A percentile compares a stretch with the other conserved stretches of the same genome.
These are phyloP conservation scores for Megaceryle torquata DNA, from an alignment of 2,113 vertebrate species.

Conservation along the genomic window DNA sequence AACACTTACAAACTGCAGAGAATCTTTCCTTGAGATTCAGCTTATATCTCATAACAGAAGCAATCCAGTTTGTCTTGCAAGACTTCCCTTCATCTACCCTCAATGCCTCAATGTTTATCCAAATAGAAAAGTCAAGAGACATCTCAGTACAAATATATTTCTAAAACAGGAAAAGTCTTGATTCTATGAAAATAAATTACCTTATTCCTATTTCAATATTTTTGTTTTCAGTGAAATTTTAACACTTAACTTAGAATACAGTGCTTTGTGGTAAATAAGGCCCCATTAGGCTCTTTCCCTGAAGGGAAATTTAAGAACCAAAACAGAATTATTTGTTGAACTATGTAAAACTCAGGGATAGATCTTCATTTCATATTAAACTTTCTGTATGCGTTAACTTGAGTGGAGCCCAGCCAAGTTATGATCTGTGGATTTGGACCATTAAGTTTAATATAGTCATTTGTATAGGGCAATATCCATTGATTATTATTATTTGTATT, in stretches of 20 bases:
- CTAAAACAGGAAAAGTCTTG: neutral
- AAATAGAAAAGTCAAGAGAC: neutral
- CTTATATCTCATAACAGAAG: neutral
- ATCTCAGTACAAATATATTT: neutral
- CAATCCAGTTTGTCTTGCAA: neutral
- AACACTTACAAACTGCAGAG: neutral
- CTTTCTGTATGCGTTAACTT: neutral
- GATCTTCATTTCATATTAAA: neutral
- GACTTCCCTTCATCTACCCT: neutral
- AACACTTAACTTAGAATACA: neutral
- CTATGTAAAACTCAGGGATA: neutral
- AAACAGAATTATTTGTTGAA: neutral
- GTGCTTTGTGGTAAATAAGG: neutral
- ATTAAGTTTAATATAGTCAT: neutral
- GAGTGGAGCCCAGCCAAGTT: neutral
- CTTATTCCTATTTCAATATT: neutral
- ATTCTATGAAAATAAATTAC: neutral
- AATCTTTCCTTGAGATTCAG: neutral
- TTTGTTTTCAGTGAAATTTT: neutral
- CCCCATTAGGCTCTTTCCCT: neutral
- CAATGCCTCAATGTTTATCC: neutral
- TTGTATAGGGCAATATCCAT: neutral
- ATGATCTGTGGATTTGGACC: neutral
- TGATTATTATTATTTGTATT: neutral
- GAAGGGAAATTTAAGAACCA: neutral